Conservation (phyloP, 2,797 vertebrate species). For the Furcifer pardalis region DNA sequence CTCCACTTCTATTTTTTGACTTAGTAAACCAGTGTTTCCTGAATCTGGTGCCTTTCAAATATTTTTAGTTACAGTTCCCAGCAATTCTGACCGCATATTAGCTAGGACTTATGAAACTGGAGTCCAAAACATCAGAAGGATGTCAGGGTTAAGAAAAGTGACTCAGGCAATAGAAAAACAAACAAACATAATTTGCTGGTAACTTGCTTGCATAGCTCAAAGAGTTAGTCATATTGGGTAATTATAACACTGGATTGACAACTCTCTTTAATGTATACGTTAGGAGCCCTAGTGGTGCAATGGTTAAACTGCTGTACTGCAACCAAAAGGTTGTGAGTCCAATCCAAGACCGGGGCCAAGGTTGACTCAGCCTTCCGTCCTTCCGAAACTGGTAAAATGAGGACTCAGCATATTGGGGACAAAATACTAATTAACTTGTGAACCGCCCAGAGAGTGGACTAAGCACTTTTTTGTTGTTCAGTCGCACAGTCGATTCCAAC, state of each 20-base stretch:
- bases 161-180: neutral
- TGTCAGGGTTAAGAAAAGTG: neutral
- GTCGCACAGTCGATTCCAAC: no score
- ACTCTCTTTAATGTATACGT: no score
- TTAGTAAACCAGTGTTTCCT: neutral
- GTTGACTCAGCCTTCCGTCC: no score
- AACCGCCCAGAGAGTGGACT: no score
- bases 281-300: no score
- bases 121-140: neutral
- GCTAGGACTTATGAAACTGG: neutral
- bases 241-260: neutral
- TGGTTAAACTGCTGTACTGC: no score
- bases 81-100: neutral
- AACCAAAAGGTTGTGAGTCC: no score
- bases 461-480: no score
- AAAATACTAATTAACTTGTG: no score
- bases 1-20: neutral
- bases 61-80: neutral
- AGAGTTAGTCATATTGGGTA: neutral
- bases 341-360: no score
- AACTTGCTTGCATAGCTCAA: neutral
- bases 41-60: neutral
- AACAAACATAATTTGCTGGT: slow-evolving; percentile 4
- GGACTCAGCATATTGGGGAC: no score
- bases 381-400: no score